phyloP scores from a whole-genome alignment of 1,140 invertebrate genomes.

The Drosophila punjabiensis region DNA sequence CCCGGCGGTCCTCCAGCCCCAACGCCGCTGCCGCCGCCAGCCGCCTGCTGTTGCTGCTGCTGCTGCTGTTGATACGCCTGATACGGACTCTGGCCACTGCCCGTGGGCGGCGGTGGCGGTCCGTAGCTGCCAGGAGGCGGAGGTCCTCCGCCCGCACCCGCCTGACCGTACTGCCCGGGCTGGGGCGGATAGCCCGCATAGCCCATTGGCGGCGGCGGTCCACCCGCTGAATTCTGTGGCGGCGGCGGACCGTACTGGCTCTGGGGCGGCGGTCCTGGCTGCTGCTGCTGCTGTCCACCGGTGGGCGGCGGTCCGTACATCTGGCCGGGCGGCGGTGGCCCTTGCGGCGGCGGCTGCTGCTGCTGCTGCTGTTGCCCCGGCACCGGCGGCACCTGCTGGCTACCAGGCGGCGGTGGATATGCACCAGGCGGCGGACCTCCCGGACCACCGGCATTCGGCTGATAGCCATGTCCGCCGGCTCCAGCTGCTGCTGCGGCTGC shows the following conservation, averaged over 20 bases:
- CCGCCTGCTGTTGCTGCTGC: slow-evolving; percentile 22
- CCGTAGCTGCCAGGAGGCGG: slow-evolving; percentile 82
- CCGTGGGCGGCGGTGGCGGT: slow-evolving; percentile 69
- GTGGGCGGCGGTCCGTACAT: slow-evolving; percentile 84
- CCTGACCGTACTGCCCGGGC: slow-evolving; percentile 78
- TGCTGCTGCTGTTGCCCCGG: slow-evolving; percentile 75
- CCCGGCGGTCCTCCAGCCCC: slow-evolving; percentile 59
- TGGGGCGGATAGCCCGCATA: slow-evolving; percentile 78
- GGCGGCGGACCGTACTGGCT: slow-evolving; percentile 85
- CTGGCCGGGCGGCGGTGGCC: slow-evolving; percentile 71
- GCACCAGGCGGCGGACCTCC: slow-evolving; percentile 61
- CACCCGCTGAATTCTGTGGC: slow-evolving; percentile 64
- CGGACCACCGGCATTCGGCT: slow-evolving; percentile 55
- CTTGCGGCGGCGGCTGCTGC: slow-evolving; percentile 68
- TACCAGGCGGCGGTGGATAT: slow-evolving; percentile 72
- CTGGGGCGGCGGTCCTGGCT: slow-evolving; percentile 66
- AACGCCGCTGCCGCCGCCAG: slow-evolving; percentile 20
- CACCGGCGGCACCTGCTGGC: slow-evolving; percentile 70
- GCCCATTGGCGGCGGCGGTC: slow-evolving; percentile 74
- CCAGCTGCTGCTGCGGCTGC: slow-evolving; percentile 36
- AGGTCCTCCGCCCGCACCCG: slow-evolving; percentile 57
- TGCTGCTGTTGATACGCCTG: slow-evolving; percentile 64
- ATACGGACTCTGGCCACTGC: slow-evolving; percentile 71
- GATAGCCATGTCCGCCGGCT: slow-evolving; percentile 63
- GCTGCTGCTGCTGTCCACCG: slow-evolving; percentile 84